These are phyloP conservation scores for Athrips mouffetella DNA, from an alignment of 2,888 invertebrate genomes.

Conservation along the genomic window DNA sequence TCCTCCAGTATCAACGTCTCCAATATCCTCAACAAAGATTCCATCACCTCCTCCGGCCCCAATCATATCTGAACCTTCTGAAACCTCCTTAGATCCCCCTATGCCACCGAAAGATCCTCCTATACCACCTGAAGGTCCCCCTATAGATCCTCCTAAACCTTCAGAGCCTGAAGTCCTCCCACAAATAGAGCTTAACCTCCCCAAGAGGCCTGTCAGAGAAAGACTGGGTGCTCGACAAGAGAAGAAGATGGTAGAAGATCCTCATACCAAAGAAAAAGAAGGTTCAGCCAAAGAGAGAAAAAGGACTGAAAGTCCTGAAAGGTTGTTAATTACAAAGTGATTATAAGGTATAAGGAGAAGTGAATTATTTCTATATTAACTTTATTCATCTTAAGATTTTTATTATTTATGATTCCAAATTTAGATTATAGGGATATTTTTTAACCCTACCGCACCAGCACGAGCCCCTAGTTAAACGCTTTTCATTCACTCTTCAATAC, in stretches of 20 bases:
- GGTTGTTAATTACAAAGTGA: constrained; percentile 54
- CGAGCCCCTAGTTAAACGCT: too few species aligned
- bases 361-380: constrained; percentile 1
- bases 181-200: constrained; percentile 69
- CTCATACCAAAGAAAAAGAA: constrained; percentile 33
- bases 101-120: constrained; percentile 19
- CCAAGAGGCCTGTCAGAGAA: constrained; percentile 68
- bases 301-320: constrained; percentile 60
- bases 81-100: not conserved
- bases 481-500: too few species aligned
- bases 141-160: constrained; percentile 23
- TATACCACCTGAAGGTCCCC: constrained; percentile 26
- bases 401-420: too few species aligned
- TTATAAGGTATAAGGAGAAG: constrained; percentile 46
- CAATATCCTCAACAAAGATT: constrained; percentile 31
- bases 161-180: constrained; percentile 55
- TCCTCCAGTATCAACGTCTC: constrained; percentile 43
- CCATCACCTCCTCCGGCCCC: constrained; percentile 28
- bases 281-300: constrained; percentile 13
- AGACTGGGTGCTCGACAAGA: constrained; percentile 56
- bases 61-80: not conserved
- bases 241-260: constrained; percentile 36
- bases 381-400: not conserved
- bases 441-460: too few species aligned
- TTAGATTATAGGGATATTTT: too few species aligned